phyloP scores from a whole-genome alignment of 1,140 invertebrate species.

The Bicyclus anynana region DNA sequence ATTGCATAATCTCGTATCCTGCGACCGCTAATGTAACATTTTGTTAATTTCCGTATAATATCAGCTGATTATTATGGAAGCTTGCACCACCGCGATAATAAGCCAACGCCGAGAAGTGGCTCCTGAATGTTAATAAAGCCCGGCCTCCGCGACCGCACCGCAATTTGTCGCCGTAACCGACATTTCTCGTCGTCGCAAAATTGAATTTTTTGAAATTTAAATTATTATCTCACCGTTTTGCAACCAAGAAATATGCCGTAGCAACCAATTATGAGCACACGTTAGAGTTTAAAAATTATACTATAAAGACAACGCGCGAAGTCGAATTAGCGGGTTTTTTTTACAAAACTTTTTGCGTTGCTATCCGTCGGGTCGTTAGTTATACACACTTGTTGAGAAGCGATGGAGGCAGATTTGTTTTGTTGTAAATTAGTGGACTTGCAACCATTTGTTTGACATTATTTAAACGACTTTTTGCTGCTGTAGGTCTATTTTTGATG shows the following conservation, averaged over 20 bases:
- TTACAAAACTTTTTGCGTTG: neutral
- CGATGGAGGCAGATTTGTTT: too few relatives aligned
- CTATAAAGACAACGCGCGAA: neutral
- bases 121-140: constrained; percentile 41
- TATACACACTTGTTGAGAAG: too few relatives aligned
- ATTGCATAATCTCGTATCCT: neutral
- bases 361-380: too few relatives aligned
- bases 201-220: constrained; percentile 49
- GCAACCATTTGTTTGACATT: too few relatives aligned
- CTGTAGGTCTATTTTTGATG: too few relatives aligned
- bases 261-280: constrained; percentile 3
- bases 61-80: constrained; percentile 13
- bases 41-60: constrained; percentile 2
- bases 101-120: constrained; percentile 37
- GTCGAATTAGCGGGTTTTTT: neutral
- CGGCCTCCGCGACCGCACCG: constrained; percentile 38
- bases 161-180: constrained; percentile 63
- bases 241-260: constrained; percentile 11
- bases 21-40: neutral
- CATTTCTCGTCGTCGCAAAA: constrained; percentile 44
- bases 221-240: constrained; percentile 35
- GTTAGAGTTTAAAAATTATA: constrained; percentile 2
- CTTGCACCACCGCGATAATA: constrained; percentile 34
- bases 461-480: too few relatives aligned
- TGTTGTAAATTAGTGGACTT: too few relatives aligned